Percentiles rank a stretch among this genome's conserved stretches.
Conservation (phyloP, 2,797 vertebrate species). For the Thaleichthys pacificus region DNA sequence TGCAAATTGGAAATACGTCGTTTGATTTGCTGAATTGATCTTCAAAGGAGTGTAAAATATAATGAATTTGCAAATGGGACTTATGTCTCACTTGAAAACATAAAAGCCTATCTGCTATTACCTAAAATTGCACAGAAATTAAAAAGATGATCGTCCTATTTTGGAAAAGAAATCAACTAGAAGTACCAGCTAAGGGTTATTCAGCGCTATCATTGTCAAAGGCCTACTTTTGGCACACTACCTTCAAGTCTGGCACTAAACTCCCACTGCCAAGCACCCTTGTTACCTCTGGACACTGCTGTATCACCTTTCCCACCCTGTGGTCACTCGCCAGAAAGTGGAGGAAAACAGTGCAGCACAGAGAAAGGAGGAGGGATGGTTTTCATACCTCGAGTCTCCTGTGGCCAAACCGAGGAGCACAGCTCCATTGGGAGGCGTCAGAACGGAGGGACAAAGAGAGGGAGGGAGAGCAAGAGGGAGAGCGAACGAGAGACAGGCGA, state of each 20-base stretch:
- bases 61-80: no score
- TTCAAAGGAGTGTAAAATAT: no score
- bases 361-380: background rate
- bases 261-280: background rate
- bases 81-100: no score
- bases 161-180: no score
- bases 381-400: background rate
- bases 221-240: no score
- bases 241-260: background rate
- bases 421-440: conserved; percentile 3
- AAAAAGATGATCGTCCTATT: no score
- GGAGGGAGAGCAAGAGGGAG: background rate
- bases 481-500: background rate
- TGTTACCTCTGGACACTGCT: background rate
- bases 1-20: background rate
- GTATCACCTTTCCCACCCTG: background rate
- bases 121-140: no score
- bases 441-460: background rate
- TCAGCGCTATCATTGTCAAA: no score
- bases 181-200: no score
- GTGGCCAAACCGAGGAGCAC: background rate
- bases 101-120: no score
- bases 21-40: background rate
- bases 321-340: background rate
- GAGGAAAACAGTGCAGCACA: background rate